Percentiles rank a stretch among this genome's conserved stretches.
These are phyloP conservation scores for Sepioteuthis lessoniana DNA, from an alignment of 2,888 invertebrate genomes.

Conservation along the genomic window DNA sequence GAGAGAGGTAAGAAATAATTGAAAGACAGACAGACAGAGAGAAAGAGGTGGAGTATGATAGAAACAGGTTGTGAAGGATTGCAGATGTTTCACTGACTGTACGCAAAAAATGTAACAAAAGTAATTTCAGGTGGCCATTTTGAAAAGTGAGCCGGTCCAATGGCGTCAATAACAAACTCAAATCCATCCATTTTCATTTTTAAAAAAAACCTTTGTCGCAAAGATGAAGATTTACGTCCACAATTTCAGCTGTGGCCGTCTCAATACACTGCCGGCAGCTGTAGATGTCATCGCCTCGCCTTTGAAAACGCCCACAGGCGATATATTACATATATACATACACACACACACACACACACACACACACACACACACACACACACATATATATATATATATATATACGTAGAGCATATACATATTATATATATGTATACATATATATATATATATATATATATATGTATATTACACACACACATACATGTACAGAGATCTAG, in stretches of 20 bases:
- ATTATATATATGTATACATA: too few relatives aligned
- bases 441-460: conserved; percentile 4
- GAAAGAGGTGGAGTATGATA: not conserved
- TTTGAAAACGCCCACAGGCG: not conserved
- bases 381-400: too few relatives aligned
- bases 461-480: conserved; percentile 38
- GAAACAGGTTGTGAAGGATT: not conserved
- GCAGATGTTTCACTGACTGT: not conserved
- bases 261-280: not conserved
- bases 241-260: not conserved
- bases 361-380: too few relatives aligned
- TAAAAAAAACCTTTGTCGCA: not conserved
- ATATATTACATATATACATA: not conserved
- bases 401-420: too few relatives aligned
- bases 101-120: not conserved
- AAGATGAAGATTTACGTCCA: conserved; percentile 4
- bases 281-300: conserved; percentile 17
- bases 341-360: too few relatives aligned
- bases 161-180: not conserved
- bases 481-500: not conserved
- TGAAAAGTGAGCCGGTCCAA: not conserved
- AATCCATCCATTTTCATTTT: conserved; percentile 6
- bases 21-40: too few relatives aligned
- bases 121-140: conserved; percentile 19
- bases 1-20: too few relatives aligned